Evolutionary conservation across 2,797 vertebrate species (phyloP).

Genomic region (Sebastes trivittatus): DNA sequence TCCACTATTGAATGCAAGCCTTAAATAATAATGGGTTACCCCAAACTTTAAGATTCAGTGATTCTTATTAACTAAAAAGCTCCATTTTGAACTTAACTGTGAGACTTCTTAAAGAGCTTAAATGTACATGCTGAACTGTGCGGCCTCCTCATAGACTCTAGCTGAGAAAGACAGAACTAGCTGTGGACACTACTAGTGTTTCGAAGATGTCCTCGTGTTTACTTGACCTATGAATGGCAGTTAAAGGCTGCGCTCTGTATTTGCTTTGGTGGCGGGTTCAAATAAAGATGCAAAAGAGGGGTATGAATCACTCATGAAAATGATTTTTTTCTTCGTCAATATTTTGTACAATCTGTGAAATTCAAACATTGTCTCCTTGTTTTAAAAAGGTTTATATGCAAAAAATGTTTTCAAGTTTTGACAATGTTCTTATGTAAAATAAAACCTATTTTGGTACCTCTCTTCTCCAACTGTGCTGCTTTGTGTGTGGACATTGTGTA

Average conservation of each 20-base stretch:
- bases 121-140: not conserved
- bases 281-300: slow-evolving; percentile 66
- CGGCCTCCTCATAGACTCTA: slow-evolving; percentile 18
- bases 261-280: slow-evolving; percentile 67
- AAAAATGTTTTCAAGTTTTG: slow-evolving; percentile 81
- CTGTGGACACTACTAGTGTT: slow-evolving; percentile 48
- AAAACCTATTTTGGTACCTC: slow-evolving; percentile 88
- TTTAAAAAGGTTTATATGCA: slow-evolving; percentile 86
- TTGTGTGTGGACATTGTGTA: slow-evolving; percentile 29
- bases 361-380: slow-evolving; percentile 75
- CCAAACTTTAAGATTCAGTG: slow-evolving; percentile 11
- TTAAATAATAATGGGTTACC: slow-evolving; percentile 48
- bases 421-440: slow-evolving; percentile 84
- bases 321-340: slow-evolving; percentile 60
- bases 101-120: slow-evolving; percentile 11
- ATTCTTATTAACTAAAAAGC: slow-evolving; percentile 24
- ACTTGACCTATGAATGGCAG: slow-evolving; percentile 51
- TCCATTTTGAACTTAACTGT: slow-evolving; percentile 18
- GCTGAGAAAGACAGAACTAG: slow-evolving; percentile 26
- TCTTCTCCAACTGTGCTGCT: slow-evolving; percentile 30
- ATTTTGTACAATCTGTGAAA: slow-evolving; percentile 85
- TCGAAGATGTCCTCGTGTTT: slow-evolving; percentile 54
- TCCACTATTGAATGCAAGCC: slow-evolving; percentile 62
- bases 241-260: slow-evolving; percentile 29
- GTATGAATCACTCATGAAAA: slow-evolving; percentile 62